These are phyloP conservation scores for Anas georgica DNA, from an alignment of 2,797 vertebrate species.

Conservation along the genomic window DNA sequence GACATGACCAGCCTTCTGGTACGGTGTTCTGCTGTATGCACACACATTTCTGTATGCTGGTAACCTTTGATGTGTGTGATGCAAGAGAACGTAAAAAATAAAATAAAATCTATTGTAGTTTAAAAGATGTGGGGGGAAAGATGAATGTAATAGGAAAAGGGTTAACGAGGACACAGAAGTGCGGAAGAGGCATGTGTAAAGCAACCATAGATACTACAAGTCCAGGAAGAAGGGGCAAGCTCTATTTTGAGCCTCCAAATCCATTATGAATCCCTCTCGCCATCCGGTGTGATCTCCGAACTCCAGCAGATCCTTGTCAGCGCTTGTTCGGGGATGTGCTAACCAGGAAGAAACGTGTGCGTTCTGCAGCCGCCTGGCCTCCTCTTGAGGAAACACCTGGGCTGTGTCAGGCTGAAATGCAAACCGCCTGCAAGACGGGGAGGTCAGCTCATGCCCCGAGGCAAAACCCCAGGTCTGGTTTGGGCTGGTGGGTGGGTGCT, in stretches of 20 bases:
- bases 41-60: fast-evolving
- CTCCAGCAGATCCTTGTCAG: neutral
- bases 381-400: neutral
- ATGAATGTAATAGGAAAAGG: neutral
- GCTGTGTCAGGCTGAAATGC: neutral
- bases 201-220: neutral
- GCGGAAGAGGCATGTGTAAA: neutral
- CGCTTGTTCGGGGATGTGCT: neutral
- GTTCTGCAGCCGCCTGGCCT: neutral
- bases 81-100: neutral
- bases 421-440: neutral
- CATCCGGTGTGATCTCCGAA: neutral
- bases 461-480: neutral
- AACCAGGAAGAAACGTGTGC: neutral
- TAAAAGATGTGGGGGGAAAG: neutral
- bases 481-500: neutral
- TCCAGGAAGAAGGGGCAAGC: neutral
- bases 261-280: neutral
- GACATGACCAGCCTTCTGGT: neutral
- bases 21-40: neutral
- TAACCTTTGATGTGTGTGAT: neutral
- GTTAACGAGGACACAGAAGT: neutral
- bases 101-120: neutral
- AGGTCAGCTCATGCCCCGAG: neutral
- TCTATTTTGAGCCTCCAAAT: neutral